Percentiles rank a stretch among this genome's conserved stretches.
Evolutionary conservation across 2,113 vertebrate species (phyloP).

Genomic region (Axis porcinus): DNA sequence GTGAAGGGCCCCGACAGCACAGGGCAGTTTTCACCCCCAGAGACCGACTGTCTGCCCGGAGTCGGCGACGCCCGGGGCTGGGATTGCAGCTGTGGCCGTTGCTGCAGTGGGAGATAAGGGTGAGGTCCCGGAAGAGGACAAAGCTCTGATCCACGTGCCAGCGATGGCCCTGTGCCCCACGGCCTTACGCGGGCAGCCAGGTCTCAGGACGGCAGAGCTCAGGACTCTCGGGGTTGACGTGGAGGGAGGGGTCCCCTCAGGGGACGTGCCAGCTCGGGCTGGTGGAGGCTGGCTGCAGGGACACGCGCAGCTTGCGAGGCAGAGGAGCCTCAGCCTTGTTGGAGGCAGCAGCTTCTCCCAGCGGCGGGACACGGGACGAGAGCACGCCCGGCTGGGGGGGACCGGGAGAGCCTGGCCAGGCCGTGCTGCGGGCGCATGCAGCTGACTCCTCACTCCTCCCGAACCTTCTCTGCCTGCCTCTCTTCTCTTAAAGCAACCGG

Average conservation of each 20-base stretch:
- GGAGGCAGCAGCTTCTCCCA: not conserved
- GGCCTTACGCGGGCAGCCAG: not conserved
- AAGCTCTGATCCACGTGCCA: not conserved
- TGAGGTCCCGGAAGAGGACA: not conserved
- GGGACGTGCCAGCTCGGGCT: not conserved
- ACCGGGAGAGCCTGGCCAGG: not conserved
- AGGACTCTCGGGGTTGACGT: not conserved
- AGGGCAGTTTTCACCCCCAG: not conserved
- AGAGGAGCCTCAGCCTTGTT: not conserved
- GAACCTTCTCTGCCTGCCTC: not conserved
- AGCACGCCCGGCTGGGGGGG: accelerated
- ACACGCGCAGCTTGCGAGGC: not conserved
- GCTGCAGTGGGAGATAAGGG: not conserved
- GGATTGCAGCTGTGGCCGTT: not conserved
- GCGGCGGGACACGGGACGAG: not conserved
- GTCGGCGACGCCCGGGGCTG: not conserved
- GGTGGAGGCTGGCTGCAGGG: not conserved
- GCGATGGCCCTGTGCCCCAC: accelerated
- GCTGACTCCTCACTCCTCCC: not conserved
- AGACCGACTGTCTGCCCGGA: accelerated
- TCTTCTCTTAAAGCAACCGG: not conserved
- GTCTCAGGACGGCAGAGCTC: not conserved
- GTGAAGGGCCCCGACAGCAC: not conserved
- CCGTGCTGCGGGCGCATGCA: accelerated
- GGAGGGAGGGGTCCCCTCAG: not conserved